These are phyloP conservation scores for Oscheius sp. DNA, from an alignment of 2,888 invertebrate species.

Conservation along the genomic window DNA sequence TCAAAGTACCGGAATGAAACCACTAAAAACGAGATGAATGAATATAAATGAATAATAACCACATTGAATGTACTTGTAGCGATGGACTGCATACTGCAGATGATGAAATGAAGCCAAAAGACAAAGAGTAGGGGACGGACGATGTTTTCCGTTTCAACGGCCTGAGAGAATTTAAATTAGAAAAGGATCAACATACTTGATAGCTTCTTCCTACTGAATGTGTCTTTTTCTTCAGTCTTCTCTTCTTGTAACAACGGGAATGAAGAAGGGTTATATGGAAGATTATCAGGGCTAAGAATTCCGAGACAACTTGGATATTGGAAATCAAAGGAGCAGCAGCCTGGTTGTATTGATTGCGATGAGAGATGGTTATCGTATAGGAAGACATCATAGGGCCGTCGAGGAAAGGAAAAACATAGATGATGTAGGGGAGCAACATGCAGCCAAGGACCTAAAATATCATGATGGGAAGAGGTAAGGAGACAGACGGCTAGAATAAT, in stretches of 20 bases:
- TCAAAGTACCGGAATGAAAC: slow-evolving; percentile 2
- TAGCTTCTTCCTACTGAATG: slow-evolving; percentile 2
- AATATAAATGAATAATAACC: neutral
- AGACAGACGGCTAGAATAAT: neutral
- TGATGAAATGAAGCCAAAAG: slow-evolving; percentile 14
- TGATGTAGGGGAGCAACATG: neutral
- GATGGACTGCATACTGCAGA: slow-evolving; percentile 6
- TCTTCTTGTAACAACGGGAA: slow-evolving; percentile 3
- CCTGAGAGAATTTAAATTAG: neutral
- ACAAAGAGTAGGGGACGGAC: slow-evolving; percentile 11
- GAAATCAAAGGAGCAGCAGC: slow-evolving; percentile 3
- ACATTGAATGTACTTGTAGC: slow-evolving; percentile 17
- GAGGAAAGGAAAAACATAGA: slow-evolving; percentile 13
- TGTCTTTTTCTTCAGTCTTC: slow-evolving; percentile 2
- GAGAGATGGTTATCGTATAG: slow-evolving; percentile 13
- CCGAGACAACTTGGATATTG: neutral
- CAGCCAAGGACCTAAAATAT: neutral
- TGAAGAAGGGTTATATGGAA: neutral
- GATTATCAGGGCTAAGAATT: slow-evolving; percentile 1
- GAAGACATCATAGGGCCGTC: slow-evolving; percentile 7
- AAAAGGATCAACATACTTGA: neutral
- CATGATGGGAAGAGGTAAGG: neutral
- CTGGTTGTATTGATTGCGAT: slow-evolving; percentile 1
- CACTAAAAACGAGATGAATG: neutral
- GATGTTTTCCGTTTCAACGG: neutral